Conservation (phyloP, 2,888 invertebrate species). For the Busseola fusca region DNA sequence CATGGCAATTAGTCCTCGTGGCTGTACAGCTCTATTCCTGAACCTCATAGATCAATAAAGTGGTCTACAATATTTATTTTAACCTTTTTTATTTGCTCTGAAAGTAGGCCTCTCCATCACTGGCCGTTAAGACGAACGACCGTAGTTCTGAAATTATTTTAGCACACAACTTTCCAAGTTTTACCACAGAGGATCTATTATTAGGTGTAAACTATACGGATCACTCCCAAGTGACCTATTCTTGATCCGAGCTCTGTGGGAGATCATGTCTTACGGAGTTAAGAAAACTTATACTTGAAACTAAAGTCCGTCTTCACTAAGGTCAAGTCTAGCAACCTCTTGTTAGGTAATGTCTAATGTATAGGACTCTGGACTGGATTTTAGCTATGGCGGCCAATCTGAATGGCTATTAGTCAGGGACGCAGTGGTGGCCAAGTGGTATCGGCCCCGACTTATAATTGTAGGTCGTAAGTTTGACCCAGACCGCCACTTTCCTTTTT, state of each 20-base stretch:
- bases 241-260: conserved; percentile 7
- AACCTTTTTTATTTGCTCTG: not conserved
- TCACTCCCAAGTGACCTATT: conserved; percentile 24
- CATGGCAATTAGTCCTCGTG: too few relatives aligned
- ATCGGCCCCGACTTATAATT: too few relatives aligned
- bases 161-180: conserved; percentile 25
- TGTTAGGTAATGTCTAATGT: not conserved
- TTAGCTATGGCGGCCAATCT: not conserved
- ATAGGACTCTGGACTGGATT: not conserved
- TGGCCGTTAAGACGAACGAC: conserved; percentile 16
- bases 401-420: too few relatives aligned
- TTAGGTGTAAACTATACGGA: conserved; percentile 37
- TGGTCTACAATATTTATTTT: not conserved
- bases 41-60: too few relatives aligned
- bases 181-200: conserved; percentile 20
- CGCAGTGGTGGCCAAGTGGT: too few relatives aligned
- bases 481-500: too few relatives aligned
- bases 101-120: not conserved
- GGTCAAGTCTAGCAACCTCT: not conserved
- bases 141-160: conserved; percentile 23
- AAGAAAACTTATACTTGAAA: conserved; percentile 9
- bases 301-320: not conserved
- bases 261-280: conserved; percentile 21
- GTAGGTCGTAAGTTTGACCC: too few relatives aligned
- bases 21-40: too few relatives aligned